Evolutionary conservation across 2,113 vertebrate species (phyloP).

Genomic region (Sitta europaea): DNA sequence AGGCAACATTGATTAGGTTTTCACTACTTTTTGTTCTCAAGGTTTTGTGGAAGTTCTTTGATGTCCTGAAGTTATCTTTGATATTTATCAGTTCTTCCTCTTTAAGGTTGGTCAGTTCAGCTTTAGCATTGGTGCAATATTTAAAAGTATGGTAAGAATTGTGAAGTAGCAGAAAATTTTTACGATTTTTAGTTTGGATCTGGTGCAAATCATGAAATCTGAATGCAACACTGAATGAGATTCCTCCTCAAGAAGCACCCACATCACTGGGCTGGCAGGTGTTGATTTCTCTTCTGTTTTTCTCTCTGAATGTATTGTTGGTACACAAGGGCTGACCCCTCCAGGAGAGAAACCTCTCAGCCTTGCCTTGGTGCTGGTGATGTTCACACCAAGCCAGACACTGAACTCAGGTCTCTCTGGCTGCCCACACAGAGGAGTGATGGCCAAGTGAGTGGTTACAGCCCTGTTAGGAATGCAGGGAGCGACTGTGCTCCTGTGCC

Average conservation of each 20-base stretch:
- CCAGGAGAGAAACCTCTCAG: background rate
- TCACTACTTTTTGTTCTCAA: background rate
- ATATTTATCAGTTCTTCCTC: background rate
- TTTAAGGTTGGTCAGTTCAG: background rate
- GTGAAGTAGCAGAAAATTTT: background rate
- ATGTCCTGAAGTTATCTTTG: background rate
- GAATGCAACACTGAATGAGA: background rate
- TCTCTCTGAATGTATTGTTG: background rate
- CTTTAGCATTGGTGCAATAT: background rate
- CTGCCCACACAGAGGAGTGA: fast-evolving
- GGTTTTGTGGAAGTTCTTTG: background rate
- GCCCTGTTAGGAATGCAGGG: background rate
- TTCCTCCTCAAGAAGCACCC: background rate
- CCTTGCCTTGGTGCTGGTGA: background rate
- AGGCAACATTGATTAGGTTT: background rate
- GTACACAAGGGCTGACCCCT: background rate
- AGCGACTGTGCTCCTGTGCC: fast-evolving
- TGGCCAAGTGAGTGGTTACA: background rate
- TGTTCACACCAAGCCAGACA: background rate
- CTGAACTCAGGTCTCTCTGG: background rate
- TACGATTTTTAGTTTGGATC: background rate
- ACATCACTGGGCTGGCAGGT: fast-evolving
- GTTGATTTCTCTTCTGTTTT: no score
- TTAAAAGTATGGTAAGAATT: background rate
- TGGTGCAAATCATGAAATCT: background rate